A percentile compares a stretch with the other conserved stretches of the same genome.
Evolutionary conservation across 2,888 invertebrate species (phyloP).

Genomic region (Sturmia bella): DNA sequence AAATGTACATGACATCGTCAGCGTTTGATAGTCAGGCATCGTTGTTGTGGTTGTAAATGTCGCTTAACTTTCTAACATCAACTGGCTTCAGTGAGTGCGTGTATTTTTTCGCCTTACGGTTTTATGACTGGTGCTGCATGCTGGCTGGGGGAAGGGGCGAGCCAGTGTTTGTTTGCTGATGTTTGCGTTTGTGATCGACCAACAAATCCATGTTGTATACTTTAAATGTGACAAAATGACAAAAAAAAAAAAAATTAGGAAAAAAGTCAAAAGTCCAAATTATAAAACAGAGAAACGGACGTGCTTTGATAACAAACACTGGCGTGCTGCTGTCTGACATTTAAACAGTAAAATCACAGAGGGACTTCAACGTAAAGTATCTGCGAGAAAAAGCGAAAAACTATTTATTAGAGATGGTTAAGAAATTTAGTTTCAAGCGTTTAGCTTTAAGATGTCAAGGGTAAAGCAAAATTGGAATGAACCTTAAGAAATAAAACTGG

Average conservation of each 20-base stretch:
- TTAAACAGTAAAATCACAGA: conserved; percentile 8
- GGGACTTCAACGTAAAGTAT: background rate
- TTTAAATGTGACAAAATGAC: conserved; percentile 41
- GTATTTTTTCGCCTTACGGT: conserved; percentile 1
- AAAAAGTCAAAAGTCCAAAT: conserved; percentile 37
- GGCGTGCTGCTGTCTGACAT: conserved; percentile 9
- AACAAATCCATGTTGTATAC: conserved; percentile 37
- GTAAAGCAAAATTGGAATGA: too few relatives aligned
- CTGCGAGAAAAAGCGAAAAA: background rate
- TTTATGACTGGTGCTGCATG: conserved; percentile 30
- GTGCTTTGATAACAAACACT: conserved; percentile 58
- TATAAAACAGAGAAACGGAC: conserved; percentile 48
- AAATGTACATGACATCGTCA: conserved; percentile 64
- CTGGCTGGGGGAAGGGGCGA: background rate
- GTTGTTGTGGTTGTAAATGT: conserved; percentile 55
- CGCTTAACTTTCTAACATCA: conserved; percentile 38
- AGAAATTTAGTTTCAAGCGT: background rate
- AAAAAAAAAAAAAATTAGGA: background rate
- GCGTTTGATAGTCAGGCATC: conserved; percentile 56
- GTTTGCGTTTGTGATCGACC: conserved; percentile 9
- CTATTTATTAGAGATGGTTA: too few relatives aligned
- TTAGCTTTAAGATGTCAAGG: too few relatives aligned
- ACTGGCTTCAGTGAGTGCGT: background rate
- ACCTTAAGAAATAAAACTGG: too few relatives aligned
- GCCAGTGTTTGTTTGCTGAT: background rate